phyloP scores from a whole-genome alignment of 2,797 vertebrate genomes.

The Chelidonichthys spinosus region DNA sequence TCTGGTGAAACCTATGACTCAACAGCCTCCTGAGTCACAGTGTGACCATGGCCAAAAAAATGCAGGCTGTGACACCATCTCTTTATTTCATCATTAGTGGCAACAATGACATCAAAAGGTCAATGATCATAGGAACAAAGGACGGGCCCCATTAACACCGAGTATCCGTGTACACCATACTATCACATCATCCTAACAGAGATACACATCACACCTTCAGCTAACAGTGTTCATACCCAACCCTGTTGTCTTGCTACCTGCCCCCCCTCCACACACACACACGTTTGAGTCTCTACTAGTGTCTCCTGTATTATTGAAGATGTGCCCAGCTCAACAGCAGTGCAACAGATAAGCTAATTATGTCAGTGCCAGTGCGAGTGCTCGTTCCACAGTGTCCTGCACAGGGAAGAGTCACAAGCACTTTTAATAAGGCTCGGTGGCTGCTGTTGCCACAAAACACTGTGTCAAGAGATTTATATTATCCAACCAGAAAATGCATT shows the following conservation, averaged over 20 bases:
- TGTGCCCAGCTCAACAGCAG: conserved; percentile 29
- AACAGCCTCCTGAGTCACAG: conserved; percentile 35
- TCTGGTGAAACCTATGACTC: conserved; percentile 45
- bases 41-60: conserved; percentile 36
- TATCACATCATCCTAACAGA: conserved; percentile 13
- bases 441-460: neutral
- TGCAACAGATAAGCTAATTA: conserved; percentile 47
- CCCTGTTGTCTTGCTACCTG: conserved; percentile 28
- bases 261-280: conserved; percentile 13
- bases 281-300: conserved; percentile 35
- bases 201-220: conserved; percentile 25
- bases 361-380: conserved; percentile 15
- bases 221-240: conserved; percentile 29
- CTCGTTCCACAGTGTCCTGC: conserved; percentile 8
- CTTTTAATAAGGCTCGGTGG: neutral
- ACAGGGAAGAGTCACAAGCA: neutral
- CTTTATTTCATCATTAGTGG: conserved; percentile 67
- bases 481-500: too few relatives aligned
- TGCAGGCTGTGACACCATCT: conserved; percentile 54
- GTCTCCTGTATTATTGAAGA: conserved; percentile 56
- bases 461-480: neutral
- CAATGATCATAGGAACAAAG: conserved; percentile 20
- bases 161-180: conserved; percentile 8
- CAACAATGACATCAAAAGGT: conserved; percentile 47
- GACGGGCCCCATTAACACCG: neutral